Percentiles rank a stretch among this genome's conserved stretches.
These are phyloP conservation scores for Lymantria dispar DNA, from an alignment of 2,888 invertebrate genomes.

Conservation along the genomic window DNA sequence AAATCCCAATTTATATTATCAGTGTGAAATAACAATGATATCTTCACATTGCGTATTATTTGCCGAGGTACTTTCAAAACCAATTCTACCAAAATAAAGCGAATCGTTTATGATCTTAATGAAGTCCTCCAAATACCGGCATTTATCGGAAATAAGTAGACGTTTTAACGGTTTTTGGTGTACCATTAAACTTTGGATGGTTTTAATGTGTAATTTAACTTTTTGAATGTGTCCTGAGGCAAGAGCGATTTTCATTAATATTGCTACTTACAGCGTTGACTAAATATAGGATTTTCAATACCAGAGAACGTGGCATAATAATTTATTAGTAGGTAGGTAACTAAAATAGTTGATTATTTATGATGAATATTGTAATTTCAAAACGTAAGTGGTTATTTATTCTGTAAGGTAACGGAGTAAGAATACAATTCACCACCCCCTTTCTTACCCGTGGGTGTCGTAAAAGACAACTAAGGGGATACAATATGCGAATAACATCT, in stretches of 20 bases:
- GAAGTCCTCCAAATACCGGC: conserved; percentile 49
- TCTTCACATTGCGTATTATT: conserved; percentile 11
- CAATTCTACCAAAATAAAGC: conserved; percentile 52
- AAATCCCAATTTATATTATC: background rate
- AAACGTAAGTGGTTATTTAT: too few relatives aligned
- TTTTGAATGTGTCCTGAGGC: conserved; percentile 34
- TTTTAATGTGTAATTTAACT: conserved; percentile 54
- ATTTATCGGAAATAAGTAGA: conserved; percentile 51
- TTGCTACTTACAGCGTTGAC: conserved; percentile 8
- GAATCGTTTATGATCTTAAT: conserved; percentile 54
- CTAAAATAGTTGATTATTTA: too few relatives aligned
- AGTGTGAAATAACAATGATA: background rate
- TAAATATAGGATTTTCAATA: conserved; percentile 13
- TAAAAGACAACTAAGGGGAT: too few relatives aligned
- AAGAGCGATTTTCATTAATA: conserved; percentile 13
- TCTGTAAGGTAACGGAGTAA: too few relatives aligned
- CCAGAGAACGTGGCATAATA: background rate
- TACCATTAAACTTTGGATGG: conserved; percentile 42
- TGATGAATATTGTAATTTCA: too few relatives aligned
- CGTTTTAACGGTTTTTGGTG: conserved; percentile 37
- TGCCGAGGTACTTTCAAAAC: conserved; percentile 23
- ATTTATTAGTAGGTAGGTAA: too few relatives aligned
- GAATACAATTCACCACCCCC: too few relatives aligned
- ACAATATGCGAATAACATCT: too few relatives aligned
- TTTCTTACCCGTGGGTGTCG: too few relatives aligned